Evolutionary conservation across 1,140 invertebrate genomes (phyloP).

Genomic region (Teleogryllus occipitalis): DNA sequence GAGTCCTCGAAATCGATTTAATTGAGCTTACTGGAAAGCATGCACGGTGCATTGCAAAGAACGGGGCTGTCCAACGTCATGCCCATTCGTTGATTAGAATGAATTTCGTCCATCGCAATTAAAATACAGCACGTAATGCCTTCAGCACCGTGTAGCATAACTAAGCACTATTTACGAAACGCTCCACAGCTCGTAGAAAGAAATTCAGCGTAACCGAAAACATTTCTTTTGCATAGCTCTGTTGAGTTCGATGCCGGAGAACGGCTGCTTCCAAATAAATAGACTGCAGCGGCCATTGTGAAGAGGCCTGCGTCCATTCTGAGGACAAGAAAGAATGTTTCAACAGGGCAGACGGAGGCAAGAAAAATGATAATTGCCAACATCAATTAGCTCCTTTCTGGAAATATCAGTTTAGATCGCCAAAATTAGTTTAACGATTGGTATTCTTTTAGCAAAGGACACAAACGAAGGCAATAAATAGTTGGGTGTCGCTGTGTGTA

Average conservation of each 20-base stretch:
- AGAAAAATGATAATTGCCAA: background rate
- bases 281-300: background rate
- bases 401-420: conserved; percentile 4
- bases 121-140: too few relatives aligned
- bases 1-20: too few relatives aligned
- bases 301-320: background rate
- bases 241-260: background rate
- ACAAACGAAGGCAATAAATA: background rate
- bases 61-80: too few relatives aligned
- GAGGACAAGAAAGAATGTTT: background rate
- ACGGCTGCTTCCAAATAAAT: background rate
- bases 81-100: too few relatives aligned
- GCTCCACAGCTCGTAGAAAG: background rate
- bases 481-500: background rate
- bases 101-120: too few relatives aligned
- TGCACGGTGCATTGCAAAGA: too few relatives aligned
- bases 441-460: background rate
- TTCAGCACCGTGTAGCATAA: too few relatives aligned
- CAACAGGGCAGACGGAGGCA: background rate
- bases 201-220: background rate
- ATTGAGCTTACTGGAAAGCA: too few relatives aligned
- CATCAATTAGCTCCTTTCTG: background rate
- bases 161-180: too few relatives aligned
- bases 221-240: background rate
- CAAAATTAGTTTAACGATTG: background rate